Conservation (phyloP, 2,113 vertebrate species). For the Miniopterus natalensis region DNA sequence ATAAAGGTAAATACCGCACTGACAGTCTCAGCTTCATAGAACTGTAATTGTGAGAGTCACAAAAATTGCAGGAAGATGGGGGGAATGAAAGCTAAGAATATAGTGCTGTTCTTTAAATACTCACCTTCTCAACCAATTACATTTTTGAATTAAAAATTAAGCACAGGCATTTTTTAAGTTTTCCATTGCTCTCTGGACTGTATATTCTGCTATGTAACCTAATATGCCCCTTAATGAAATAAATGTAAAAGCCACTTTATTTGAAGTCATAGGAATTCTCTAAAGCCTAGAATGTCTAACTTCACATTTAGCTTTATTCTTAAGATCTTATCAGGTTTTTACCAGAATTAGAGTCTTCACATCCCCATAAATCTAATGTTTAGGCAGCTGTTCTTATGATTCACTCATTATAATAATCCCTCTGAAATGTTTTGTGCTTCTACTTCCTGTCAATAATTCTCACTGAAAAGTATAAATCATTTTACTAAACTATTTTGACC, state of each 20-base stretch:
- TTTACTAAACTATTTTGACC: slow-evolving; percentile 17
- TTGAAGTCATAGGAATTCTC: slow-evolving; percentile 19
- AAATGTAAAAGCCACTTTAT: neutral
- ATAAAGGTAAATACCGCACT: slow-evolving; percentile 96
- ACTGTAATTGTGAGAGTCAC: neutral
- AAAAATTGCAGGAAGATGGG: neutral
- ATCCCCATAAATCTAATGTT: slow-evolving; percentile 19
- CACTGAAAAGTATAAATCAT: slow-evolving; percentile 15
- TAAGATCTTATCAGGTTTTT: slow-evolving; percentile 57
- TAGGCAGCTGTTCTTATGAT: slow-evolving; percentile 52
- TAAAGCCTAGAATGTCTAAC: neutral
- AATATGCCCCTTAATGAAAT: neutral
- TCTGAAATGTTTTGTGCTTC: neutral
- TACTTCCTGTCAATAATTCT: slow-evolving; percentile 53
- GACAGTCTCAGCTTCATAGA: slow-evolving; percentile 67
- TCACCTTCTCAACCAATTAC: slow-evolving; percentile 1
- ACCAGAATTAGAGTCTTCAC: slow-evolving; percentile 46
- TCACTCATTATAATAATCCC: slow-evolving; percentile 17
- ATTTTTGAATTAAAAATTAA: slow-evolving; percentile 25
- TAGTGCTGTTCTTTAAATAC: neutral
- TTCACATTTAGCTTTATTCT: slow-evolving; percentile 45
- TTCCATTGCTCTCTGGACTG: neutral
- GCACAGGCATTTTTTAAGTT: neutral
- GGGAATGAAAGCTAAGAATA: neutral
- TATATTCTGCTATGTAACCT: neutral